phyloP scores from a whole-genome alignment of 2,888 invertebrate genomes.

The Volucella bombylans region DNA sequence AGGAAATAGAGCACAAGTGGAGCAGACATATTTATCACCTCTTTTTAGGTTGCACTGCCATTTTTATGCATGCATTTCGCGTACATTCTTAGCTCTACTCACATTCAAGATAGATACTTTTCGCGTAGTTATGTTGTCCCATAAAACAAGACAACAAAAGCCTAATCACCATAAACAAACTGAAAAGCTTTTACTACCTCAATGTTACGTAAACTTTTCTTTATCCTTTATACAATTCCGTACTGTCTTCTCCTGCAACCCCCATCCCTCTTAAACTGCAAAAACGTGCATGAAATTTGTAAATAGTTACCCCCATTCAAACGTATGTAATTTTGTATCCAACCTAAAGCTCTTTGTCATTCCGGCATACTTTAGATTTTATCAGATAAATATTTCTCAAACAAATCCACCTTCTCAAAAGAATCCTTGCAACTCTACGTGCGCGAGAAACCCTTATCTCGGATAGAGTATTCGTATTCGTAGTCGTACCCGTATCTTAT shows the following conservation, averaged over 20 bases:
- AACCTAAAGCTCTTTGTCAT: conserved; percentile 45
- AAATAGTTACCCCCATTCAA: conserved; percentile 31
- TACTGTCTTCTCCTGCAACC: background rate
- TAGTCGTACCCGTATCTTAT: conserved; percentile 12
- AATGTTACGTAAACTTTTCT: conserved; percentile 11
- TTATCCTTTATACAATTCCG: no score
- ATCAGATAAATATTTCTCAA: conserved; percentile 62
- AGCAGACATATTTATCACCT: no score
- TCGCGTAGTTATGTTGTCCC: no score
- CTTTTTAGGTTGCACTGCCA: no score
- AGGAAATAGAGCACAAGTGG: no score
- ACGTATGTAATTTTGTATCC: conserved; percentile 7
- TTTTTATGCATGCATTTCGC: no score
- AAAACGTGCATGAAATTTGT: conserved; percentile 51
- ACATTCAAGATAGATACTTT: no score
- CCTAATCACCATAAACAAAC: conserved; percentile 20
- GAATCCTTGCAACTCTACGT: conserved; percentile 46
- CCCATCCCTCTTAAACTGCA: background rate
- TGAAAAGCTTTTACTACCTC: conserved; percentile 19
- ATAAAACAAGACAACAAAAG: background rate
- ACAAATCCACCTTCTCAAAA: conserved; percentile 50
- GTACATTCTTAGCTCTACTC: no score
- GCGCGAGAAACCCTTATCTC: conserved; percentile 24
- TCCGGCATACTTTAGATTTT: conserved; percentile 56
- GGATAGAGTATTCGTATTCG: no score